These are phyloP conservation scores for Zaprionus vittiger DNA, from an alignment of 1,140 invertebrate species.

Conservation along the genomic window DNA sequence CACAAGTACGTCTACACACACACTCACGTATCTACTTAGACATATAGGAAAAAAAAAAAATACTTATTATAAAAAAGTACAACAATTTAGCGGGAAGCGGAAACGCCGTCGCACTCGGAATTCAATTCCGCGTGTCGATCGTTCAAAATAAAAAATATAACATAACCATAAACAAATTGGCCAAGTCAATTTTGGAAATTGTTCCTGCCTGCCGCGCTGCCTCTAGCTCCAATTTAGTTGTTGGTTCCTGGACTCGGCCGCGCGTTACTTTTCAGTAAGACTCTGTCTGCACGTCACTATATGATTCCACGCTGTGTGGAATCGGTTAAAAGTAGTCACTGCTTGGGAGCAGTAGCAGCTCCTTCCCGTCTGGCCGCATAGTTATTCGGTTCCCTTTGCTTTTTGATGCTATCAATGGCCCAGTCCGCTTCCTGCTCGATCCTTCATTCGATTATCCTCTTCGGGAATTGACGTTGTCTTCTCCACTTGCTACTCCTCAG, in stretches of 20 bases:
- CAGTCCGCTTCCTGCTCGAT: background rate
- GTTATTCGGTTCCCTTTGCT: background rate
- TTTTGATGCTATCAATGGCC: background rate
- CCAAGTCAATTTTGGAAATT: constrained; percentile 3
- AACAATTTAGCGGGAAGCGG: constrained; percentile 10
- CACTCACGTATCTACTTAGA: background rate
- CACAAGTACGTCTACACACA: background rate
- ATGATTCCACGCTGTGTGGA: background rate
- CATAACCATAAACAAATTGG: background rate
- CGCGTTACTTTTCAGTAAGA: background rate
- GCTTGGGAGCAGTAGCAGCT: too few species aligned
- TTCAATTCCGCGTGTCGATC: background rate
- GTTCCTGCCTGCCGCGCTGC: background rate
- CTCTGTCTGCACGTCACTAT: background rate
- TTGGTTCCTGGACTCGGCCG: background rate
- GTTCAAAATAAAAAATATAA: background rate
- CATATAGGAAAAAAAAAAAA: constrained; percentile 1
- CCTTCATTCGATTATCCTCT: background rate
- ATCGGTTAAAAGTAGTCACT: too few species aligned
- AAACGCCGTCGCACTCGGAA: constrained; percentile 1
- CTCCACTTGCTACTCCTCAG: background rate
- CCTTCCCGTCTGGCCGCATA: too few species aligned
- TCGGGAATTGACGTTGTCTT: too few species aligned
- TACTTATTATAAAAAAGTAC: constrained; percentile 6
- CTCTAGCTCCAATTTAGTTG: background rate